Base-by-base conservation (phyloP, 1,140 invertebrate genomes). In the Notospermus geniculatus region DNA sequence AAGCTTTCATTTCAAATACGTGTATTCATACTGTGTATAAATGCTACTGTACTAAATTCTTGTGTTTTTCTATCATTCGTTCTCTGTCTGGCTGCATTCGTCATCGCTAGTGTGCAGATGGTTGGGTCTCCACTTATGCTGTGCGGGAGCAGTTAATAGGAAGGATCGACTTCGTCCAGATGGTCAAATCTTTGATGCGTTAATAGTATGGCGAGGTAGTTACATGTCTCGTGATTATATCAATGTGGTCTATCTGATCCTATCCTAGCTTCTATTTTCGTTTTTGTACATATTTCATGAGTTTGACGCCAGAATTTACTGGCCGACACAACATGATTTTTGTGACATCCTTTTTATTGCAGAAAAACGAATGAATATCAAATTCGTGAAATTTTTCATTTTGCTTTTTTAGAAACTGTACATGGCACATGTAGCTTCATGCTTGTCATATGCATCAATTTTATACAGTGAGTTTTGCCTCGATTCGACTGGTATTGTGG, bases 171-270 rank as follows among this genome's bases (percentile, higher is more conserved):
- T 75, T 32, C 71, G 73, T 41, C 73, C 73, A 25, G 69, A 71
- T 45, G 32, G 32, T 62, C 62, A 62, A n/a, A 46, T 59, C 39
- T 77, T 69, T 69, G 75, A 77, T 65, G 73, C 73, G 25, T 59
- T 77, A 45, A 71, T 77, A 36, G 66, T 75, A n/a, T 75, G 70
- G 73, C 75, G 71, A 66, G 75, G 75, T 59, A 76, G 27, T 23
- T 28, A 29, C 2, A 23, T 32, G 29, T 55, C 5, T 23, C n/a
- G 29, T 23, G 28, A 5, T 25, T 25, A 11, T 19, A 55, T 27
- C n/a, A 28, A n/a, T 55, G n/a, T n/a, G 23, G 32, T 22, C 28
- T 39, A 39, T 17, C n/a, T 41, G 19, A 17, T 57, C n/a, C 23
- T 22, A 19, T 57, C 28, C 13, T 19, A 30, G 25, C 39, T 30